Percentiles rank a stretch among this genome's conserved stretches.
Evolutionary conservation across 2,888 invertebrate species (phyloP).

Genomic region (Magallana nippona): DNA sequence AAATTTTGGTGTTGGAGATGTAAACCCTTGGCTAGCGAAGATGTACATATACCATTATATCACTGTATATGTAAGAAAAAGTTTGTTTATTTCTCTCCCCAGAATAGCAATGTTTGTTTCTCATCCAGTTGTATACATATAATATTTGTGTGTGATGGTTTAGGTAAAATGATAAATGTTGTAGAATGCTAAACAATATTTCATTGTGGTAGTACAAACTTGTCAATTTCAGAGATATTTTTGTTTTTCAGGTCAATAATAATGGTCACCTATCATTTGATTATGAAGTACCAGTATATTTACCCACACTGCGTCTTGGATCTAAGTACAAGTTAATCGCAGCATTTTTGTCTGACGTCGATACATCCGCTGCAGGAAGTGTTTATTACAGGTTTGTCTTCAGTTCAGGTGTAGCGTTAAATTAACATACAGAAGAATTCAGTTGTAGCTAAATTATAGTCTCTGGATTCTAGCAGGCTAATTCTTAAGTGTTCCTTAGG

Average conservation of each 20-base stretch:
- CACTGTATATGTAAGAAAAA: no score
- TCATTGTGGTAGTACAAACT: not conserved
- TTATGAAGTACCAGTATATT: constrained; percentile 91
- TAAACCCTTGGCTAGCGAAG: no score
- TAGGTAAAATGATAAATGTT: no score
- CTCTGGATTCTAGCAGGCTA: not conserved
- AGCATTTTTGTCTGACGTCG: constrained; percentile 94
- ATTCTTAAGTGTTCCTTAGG: no score
- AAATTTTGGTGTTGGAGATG: no score
- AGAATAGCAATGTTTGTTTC: no score
- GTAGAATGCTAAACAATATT: no score
- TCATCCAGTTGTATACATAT: no score
- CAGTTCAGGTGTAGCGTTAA: not conserved
- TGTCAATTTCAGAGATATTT: not conserved
- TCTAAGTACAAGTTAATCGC: constrained; percentile 89
- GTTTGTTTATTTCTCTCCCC: no score
- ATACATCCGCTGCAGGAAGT: constrained; percentile 87
- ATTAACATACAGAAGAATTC: not conserved
- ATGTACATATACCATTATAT: no score
- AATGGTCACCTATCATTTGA: constrained; percentile 94
- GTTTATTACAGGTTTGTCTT: constrained; percentile 85
- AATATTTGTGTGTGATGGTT: no score
- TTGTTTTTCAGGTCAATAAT: constrained; percentile 88
- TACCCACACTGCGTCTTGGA: constrained; percentile 88
- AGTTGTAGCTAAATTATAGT: not conserved